Conservation (phyloP, 2,888 invertebrate species). For the Conus canariensis region DNA sequence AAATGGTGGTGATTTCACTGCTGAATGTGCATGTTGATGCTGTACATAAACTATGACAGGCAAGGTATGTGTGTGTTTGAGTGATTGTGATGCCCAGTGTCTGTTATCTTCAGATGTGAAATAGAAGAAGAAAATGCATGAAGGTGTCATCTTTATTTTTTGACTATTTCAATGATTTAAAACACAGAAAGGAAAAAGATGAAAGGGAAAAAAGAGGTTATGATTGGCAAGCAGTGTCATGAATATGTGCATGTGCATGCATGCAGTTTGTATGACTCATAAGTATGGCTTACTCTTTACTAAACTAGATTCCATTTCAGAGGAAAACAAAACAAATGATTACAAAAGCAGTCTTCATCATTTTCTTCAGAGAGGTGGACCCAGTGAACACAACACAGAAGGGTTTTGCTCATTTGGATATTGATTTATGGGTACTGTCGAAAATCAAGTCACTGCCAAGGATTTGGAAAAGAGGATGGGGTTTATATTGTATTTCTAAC, state of each 20-base stretch:
- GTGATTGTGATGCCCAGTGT: not conserved
- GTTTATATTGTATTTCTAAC: no score
- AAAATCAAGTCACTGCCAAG: no score
- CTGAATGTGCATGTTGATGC: not conserved
- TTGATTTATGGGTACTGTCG: no score
- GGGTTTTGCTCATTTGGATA: no score
- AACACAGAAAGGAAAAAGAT: not conserved
- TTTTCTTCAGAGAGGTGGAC: no score
- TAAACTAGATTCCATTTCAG: not conserved
- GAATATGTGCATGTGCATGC: not conserved
- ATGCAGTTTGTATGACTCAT: not conserved
- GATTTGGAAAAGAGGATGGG: no score
- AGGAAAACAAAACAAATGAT: not conserved
- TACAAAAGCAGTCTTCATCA: no score
- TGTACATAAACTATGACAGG: not conserved
- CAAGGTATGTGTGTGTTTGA: not conserved
- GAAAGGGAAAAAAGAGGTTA: not conserved
- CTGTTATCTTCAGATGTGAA: not conserved
- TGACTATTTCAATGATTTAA: not conserved
- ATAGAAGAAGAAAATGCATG: not conserved
- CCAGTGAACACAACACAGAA: no score
- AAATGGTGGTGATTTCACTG: not conserved
- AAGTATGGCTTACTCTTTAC: not conserved
- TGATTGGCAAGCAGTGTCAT: not conserved
- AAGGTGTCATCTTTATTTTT: not conserved